phyloP scores from a whole-genome alignment of 2,113 vertebrate genomes.

The Camelus dromedarius region DNA sequence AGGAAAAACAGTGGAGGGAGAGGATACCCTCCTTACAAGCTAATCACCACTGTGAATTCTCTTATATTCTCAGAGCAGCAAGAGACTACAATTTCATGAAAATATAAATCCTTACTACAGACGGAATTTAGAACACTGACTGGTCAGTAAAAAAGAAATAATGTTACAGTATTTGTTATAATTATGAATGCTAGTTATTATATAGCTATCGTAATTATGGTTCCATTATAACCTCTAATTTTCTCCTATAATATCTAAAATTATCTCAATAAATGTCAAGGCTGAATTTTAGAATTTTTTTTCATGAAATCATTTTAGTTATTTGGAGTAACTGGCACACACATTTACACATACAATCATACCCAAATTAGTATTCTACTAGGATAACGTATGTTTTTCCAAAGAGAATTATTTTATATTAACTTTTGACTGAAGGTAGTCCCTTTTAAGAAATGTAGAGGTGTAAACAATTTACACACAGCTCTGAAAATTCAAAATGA shows the following conservation, averaged over 20 bases:
- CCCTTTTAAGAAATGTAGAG: slow-evolving; percentile 20
- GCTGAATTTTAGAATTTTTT: background rate
- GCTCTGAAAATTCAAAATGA: background rate
- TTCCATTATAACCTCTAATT: slow-evolving; percentile 29
- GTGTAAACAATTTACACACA: background rate
- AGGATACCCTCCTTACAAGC: background rate
- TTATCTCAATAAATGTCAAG: slow-evolving; percentile 52
- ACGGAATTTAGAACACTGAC: slow-evolving; percentile 56
- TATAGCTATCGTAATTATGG: background rate
- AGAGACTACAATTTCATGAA: slow-evolving; percentile 63
- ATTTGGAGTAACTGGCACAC: background rate
- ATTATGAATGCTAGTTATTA: slow-evolving; percentile 30
- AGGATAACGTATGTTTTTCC: background rate
- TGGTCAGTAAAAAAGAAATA: slow-evolving; percentile 38
- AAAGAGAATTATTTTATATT: slow-evolving; percentile 35
- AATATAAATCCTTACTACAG: slow-evolving; percentile 61
- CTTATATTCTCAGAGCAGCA: slow-evolving; percentile 51
- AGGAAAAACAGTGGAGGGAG: background rate
- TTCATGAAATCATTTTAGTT: slow-evolving; percentile 50
- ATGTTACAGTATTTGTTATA: slow-evolving; percentile 48
- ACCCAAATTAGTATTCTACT: slow-evolving; percentile 22
- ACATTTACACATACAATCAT: background rate
- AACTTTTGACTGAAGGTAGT: background rate
- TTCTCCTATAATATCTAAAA: slow-evolving; percentile 58
- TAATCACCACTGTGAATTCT: slow-evolving; percentile 64